phyloP scores from a whole-genome alignment of 1,140 invertebrate genomes.

The Calosoma granatense region DNA sequence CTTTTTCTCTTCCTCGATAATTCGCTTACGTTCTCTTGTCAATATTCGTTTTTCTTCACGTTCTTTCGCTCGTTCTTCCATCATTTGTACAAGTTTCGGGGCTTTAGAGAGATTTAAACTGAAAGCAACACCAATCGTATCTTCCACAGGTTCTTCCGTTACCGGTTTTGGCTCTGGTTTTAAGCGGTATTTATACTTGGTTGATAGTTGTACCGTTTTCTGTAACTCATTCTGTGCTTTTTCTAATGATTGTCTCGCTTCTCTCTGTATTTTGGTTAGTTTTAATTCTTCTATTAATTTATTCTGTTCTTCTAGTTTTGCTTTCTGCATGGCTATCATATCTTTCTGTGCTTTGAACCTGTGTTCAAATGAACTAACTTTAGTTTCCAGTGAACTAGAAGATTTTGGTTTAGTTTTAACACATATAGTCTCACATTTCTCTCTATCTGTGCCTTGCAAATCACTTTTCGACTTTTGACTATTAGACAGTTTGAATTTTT shows the following conservation, averaged over 20 bases:
- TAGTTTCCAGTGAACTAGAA: not conserved
- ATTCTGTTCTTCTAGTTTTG: slow-evolving; percentile 50
- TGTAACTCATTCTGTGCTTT: slow-evolving; percentile 44
- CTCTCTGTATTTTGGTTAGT: slow-evolving; percentile 47
- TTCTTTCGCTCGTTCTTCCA: slow-evolving; percentile 50
- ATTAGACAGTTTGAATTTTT: slow-evolving; percentile 2
- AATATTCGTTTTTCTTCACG: slow-evolving; percentile 48
- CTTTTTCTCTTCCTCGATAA: slow-evolving; percentile 48
- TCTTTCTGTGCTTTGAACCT: slow-evolving; percentile 51
- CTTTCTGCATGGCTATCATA: slow-evolving; percentile 49
- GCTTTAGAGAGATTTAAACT: slow-evolving; percentile 29
- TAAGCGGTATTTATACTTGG: slow-evolving; percentile 36
- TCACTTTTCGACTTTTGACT: not conserved
- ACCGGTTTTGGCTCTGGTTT: slow-evolving; percentile 42
- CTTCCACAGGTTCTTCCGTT: slow-evolving; percentile 37
- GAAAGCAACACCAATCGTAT: slow-evolving; percentile 29
- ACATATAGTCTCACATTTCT: slow-evolving; percentile 10
- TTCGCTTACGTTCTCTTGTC: slow-evolving; percentile 44
- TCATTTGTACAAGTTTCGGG: slow-evolving; percentile 50
- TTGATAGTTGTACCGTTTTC: slow-evolving; percentile 42
- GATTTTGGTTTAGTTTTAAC: slow-evolving; percentile 7
- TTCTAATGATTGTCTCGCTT: slow-evolving; percentile 42
- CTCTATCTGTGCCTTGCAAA: not conserved
- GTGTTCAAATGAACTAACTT: slow-evolving; percentile 13
- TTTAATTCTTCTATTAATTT: slow-evolving; percentile 51